Evolutionary conservation across 2,113 vertebrate species (phyloP), one percentile per base, ranked within the genome.

Genomic region (Pipra filicauda): DNA sequence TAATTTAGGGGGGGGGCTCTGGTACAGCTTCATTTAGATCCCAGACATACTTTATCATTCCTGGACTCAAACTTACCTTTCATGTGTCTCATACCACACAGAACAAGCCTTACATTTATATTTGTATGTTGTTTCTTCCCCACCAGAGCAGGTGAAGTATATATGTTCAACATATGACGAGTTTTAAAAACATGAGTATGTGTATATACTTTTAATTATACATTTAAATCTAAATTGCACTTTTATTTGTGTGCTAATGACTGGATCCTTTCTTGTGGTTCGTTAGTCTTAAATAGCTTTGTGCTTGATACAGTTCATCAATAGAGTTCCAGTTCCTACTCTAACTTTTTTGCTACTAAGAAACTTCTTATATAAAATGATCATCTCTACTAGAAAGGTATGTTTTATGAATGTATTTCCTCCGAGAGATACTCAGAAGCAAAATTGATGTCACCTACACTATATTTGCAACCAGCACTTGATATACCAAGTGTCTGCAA

Each of bases 81-180:
- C 27, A 5, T 10, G 3, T 48, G 26, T 51, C 46, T 48, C 1
- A 0, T 65, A 41, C 19, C 52, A 65, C 24, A 51, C 6, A 12
- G 59, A 66, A 52, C 39, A 55, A 71, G 24, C 23, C 48, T 14
- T 28, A 37, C 3, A 54, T 89, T 58, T 31, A 35, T 10, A 57
- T 72, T 51, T 74, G 35, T 57, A 4, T 72, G 23, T 48, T 66
- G 13, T 66, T 55, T 82, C 66, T 57, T 85, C 33, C 62, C 35
- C 35, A 27, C 5, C 30, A 59, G 28, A 44, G 19, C 46, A 48
- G 23, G 28, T 62, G 48, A 88, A 20, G 9, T 58, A 27, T 44
- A 43, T 39, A n/a, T 41, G 62, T 31, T 72, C 33, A 80, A 44
- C 5, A 7, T 37, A 33, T 3, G 10, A 35, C 23, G 15, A 48